phyloP scores from a whole-genome alignment of 2,113 vertebrate species.

The Cygnus atratus region DNA sequence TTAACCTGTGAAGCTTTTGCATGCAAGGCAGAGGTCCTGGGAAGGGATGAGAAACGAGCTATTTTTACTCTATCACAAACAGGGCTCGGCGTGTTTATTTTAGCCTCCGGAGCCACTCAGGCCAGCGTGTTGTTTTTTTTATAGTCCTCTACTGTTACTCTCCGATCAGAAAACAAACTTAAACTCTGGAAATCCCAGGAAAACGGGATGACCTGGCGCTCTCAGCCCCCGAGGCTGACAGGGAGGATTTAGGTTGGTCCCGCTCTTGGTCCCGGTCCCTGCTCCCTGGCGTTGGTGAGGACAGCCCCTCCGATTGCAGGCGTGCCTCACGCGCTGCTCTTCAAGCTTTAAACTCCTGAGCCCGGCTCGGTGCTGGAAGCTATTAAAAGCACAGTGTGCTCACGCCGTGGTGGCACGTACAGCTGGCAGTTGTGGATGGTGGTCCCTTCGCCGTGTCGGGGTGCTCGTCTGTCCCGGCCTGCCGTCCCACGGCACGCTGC shows the following conservation, averaged over 20 bases:
- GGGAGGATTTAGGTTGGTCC: slow-evolving; percentile 30
- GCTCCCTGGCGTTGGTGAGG: neutral
- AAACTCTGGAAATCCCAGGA: slow-evolving; percentile 33
- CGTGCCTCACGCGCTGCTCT: neutral
- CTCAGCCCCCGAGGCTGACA: neutral
- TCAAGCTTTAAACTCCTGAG: slow-evolving; percentile 14
- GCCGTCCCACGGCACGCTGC: neutral
- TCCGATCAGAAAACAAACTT: slow-evolving; percentile 35
- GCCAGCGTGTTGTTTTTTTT: slow-evolving; percentile 32
- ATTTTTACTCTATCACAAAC: slow-evolving; percentile 74
- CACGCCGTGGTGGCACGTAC: fast-evolving
- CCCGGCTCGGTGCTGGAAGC: neutral
- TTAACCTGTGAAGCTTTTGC: slow-evolving; percentile 56
- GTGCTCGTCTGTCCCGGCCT: fast-evolving
- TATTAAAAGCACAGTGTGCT: neutral
- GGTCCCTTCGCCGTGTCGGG: neutral
- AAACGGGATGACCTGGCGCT: neutral
- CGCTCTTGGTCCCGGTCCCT: neutral
- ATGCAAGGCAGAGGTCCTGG: slow-evolving; percentile 42
- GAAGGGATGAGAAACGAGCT: slow-evolving; percentile 70
- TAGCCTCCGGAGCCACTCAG: slow-evolving; percentile 27
- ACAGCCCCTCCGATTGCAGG: neutral
- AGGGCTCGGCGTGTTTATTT: slow-evolving; percentile 70
- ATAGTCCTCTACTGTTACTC: slow-evolving; percentile 56
- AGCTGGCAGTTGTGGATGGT: neutral